These are phyloP conservation scores for Laupala kohalensis DNA, from an alignment of 1,140 invertebrate species.

Conservation along the genomic window DNA sequence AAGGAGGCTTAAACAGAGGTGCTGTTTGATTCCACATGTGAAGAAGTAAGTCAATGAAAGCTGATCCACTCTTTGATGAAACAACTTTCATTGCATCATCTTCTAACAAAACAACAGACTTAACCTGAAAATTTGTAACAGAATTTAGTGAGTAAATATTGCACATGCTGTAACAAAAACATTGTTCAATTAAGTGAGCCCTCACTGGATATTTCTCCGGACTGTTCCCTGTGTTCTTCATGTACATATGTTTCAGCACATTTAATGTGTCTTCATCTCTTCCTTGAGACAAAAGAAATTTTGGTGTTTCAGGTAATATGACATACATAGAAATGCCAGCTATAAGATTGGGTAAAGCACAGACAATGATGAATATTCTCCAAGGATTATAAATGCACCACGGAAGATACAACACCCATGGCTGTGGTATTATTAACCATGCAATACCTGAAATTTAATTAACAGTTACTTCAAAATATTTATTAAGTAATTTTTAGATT, in stretches of 20 bases:
- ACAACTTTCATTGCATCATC: neutral
- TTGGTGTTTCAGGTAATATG: conserved; percentile 35
- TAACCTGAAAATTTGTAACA: neutral
- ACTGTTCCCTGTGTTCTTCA: conserved; percentile 17
- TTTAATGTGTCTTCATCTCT: conserved; percentile 20
- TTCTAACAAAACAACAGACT: neutral
- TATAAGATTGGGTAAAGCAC: conserved; percentile 8
- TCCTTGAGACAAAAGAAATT: conserved; percentile 29
- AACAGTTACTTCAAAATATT: neutral
- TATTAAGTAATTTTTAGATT: no score
- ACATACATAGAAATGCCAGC: conserved; percentile 27
- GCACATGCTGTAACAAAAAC: no score
- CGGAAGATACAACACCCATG: neutral
- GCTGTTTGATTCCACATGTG: neutral
- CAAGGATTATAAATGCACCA: conserved; percentile 11
- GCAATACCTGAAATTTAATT: conserved; percentile 8
- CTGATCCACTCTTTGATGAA: neutral
- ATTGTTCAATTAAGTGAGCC: no score
- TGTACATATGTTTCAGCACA: conserved; percentile 20
- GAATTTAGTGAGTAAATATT: neutral
- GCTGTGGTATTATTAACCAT: conserved; percentile 10
- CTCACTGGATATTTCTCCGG: conserved; percentile 20
- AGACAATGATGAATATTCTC: conserved; percentile 11
- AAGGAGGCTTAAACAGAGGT: neutral
- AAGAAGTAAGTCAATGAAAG: neutral